These are phyloP conservation scores for Anisognathus igniventris DNA, from an alignment of 2,797 vertebrate species.

Conservation along the genomic window DNA sequence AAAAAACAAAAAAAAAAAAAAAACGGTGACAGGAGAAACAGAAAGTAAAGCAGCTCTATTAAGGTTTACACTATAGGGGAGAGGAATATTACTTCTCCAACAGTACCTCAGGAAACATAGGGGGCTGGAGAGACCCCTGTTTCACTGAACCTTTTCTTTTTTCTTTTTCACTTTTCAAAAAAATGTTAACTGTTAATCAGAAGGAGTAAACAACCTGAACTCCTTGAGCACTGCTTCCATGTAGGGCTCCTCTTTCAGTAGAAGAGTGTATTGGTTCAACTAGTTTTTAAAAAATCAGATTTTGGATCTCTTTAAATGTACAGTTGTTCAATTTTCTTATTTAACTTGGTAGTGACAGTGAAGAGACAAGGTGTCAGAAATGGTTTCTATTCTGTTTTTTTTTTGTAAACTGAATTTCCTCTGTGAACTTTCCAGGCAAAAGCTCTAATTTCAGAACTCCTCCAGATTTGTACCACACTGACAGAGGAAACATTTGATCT, in stretches of 20 bases:
- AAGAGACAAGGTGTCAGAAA: not conserved
- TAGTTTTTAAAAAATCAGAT: not conserved
- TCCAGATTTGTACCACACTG: not conserved
- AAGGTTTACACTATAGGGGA: accelerated
- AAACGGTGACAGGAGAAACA: not conserved
- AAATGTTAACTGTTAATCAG: not conserved
- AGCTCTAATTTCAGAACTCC: not conserved
- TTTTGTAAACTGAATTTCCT: not conserved
- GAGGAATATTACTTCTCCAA: not conserved
- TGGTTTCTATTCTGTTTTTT: not conserved
- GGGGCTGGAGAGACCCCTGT: accelerated
- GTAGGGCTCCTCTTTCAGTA: not conserved
- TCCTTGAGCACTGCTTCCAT: not conserved
- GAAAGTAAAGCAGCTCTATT: not conserved
- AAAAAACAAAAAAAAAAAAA: not conserved
- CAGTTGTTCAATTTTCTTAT: not conserved
- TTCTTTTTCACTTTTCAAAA: accelerated
- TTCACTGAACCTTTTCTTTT: not conserved
- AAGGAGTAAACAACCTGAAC: not conserved
- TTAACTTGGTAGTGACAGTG: not conserved
- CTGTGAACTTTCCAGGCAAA: not conserved
- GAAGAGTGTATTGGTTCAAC: not conserved
- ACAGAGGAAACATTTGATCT: not conserved
- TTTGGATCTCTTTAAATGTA: not conserved
- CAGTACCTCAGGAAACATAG: not conserved